Percentiles rank a stretch among this genome's conserved stretches.
Conservation (phyloP, 2,797 vertebrate species). For the Perdix hodgsoniae region DNA sequence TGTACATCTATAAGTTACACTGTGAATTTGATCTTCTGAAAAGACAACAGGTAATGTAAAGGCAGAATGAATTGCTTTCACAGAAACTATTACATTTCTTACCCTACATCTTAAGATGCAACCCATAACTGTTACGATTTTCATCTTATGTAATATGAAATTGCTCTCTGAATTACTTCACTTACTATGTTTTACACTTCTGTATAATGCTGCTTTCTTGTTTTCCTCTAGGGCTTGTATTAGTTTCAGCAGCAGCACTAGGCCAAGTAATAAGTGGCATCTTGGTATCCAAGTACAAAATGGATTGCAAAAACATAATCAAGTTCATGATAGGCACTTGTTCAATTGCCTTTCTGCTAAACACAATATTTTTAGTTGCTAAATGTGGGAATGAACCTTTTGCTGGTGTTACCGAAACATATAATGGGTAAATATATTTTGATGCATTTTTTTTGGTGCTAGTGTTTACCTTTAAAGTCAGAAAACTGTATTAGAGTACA, state of each 20-base stretch:
- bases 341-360: constrained; percentile 70
- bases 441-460: constrained; percentile 17
- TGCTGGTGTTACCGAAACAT: constrained; percentile 82
- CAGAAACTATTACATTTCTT: neutral
- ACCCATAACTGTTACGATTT: neutral
- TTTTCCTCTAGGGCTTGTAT: constrained; percentile 78
- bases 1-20: neutral
- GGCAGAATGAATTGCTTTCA: neutral
- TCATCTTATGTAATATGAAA: neutral
- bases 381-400: constrained; percentile 82
- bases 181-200: neutral
- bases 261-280: constrained; percentile 85
- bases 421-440: constrained; percentile 82
- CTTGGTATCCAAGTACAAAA: constrained; percentile 81
- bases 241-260: constrained; percentile 84
- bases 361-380: constrained; percentile 78
- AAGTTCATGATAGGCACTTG: constrained; percentile 75
- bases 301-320: constrained; percentile 81
- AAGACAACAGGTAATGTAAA: neutral
- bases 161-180: neutral
- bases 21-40: neutral
- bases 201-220: constrained; percentile 59
- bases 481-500: neutral
- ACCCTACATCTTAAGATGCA: neutral
- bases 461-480: neutral